Evolutionary conservation across 2,888 invertebrate genomes (phyloP).

Genomic region (Biston betularia): DNA sequence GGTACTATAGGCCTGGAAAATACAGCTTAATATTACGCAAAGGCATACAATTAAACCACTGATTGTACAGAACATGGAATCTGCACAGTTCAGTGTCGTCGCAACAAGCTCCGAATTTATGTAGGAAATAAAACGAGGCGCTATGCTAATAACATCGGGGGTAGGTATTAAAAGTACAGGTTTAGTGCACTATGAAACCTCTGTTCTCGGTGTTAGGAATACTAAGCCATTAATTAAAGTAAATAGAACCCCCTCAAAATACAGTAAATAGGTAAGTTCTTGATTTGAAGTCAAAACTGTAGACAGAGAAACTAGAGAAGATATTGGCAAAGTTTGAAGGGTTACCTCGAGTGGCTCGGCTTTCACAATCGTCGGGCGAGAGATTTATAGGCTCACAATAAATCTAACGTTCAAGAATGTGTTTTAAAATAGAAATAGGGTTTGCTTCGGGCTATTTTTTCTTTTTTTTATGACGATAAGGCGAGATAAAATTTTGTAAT

Average conservation of each 20-base stretch:
- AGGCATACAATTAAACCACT: constrained; percentile 35
- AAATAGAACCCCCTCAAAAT: constrained; percentile 27
- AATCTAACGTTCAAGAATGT: constrained; percentile 35
- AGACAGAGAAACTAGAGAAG: constrained; percentile 43
- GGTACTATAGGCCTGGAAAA: constrained; percentile 9
- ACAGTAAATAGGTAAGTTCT: constrained; percentile 32
- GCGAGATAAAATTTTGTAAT: constrained; percentile 6
- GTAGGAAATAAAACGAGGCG: constrained; percentile 39
- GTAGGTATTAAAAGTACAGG: constrained; percentile 35
- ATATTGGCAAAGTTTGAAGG: constrained; percentile 69
- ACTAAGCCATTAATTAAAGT: constrained; percentile 37
- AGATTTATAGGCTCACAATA: constrained; percentile 49
- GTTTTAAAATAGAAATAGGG: constrained; percentile 8
- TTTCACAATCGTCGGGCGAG: constrained; percentile 50
- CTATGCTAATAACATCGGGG: constrained; percentile 36
- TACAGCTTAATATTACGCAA: constrained; percentile 21
- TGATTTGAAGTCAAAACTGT: constrained; percentile 47
- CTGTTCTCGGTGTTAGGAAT: constrained; percentile 17
- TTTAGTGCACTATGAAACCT: constrained; percentile 14
- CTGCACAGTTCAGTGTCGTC: constrained; percentile 20
- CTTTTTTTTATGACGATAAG: constrained; percentile 7
- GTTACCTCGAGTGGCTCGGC: constrained; percentile 48
- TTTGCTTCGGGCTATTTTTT: constrained; percentile 11
- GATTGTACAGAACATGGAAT: constrained; percentile 31
- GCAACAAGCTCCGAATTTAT: constrained; percentile 36